Conservation (phyloP, 2,888 invertebrate species). For the Trichacis sp. region DNA sequence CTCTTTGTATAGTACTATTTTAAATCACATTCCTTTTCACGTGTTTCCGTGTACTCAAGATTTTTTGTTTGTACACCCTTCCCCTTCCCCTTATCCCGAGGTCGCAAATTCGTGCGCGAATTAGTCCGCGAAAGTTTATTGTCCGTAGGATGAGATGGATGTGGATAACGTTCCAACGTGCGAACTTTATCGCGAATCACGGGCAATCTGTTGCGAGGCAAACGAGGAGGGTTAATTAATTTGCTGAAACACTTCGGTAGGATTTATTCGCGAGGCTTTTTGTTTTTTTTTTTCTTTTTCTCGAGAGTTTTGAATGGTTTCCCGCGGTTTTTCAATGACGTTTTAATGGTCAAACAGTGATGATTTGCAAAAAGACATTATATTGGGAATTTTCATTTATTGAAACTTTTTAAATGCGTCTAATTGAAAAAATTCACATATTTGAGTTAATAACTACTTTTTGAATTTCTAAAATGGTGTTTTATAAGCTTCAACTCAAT, state of each 20-base stretch:
- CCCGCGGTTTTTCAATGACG: no score
- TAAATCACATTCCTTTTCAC: slow-evolving; percentile 50
- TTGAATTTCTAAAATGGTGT: no score
- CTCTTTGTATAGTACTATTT: no score
- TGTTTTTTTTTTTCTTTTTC: no score
- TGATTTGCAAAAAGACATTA: no score
- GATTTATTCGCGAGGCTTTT: background rate
- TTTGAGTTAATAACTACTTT: no score
- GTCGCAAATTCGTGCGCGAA: slow-evolving; percentile 6
- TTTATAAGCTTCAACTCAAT: no score
- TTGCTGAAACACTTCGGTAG: background rate
- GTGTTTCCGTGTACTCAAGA: slow-evolving; percentile 39
- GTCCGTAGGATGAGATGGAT: slow-evolving; percentile 10
- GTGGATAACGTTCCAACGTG: slow-evolving; percentile 21
- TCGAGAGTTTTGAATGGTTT: no score
- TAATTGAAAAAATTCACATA: no score
- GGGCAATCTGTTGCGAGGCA: slow-evolving; percentile 24
- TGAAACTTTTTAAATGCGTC: no score
- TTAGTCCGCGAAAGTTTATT: slow-evolving; percentile 27
- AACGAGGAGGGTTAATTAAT: slow-evolving; percentile 19
- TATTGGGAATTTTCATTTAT: no score
- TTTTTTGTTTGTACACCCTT: slow-evolving; percentile 16
- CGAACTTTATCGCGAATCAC: slow-evolving; percentile 34
- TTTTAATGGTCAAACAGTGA: no score
- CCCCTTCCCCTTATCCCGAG: slow-evolving; percentile 7